These are phyloP conservation scores for Opisthograptis luteolata DNA, from an alignment of 2,888 invertebrate species.

Conservation along the genomic window DNA sequence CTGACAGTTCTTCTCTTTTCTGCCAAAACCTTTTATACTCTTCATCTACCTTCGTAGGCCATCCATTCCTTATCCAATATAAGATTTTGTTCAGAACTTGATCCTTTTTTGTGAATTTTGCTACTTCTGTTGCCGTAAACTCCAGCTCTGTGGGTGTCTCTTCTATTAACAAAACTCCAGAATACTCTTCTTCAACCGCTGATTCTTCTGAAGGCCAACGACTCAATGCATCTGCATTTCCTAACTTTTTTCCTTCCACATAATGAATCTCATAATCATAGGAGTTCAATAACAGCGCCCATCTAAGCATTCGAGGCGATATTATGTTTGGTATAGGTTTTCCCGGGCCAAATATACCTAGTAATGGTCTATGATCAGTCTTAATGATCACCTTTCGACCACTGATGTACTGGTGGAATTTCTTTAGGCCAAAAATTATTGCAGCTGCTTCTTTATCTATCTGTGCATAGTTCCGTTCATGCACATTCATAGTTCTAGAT, in stretches of 20 bases:
- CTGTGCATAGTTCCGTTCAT: no score
- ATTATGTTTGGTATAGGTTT: slow-evolving; percentile 11
- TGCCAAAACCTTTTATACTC: no score
- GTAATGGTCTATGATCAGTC: slow-evolving; percentile 30
- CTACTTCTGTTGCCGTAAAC: no score
- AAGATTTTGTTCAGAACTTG: no score
- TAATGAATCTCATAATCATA: slow-evolving; percentile 7
- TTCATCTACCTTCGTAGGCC: no score
- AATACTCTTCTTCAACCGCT: no score
- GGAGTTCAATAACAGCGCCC: slow-evolving; percentile 2
- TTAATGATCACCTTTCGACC: slow-evolving; percentile 22
- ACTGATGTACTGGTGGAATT: slow-evolving; percentile 23
- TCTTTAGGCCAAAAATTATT: slow-evolving; percentile 34
- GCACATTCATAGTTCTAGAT: no score
- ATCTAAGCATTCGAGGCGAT: slow-evolving; percentile 14
- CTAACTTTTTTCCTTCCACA: slow-evolving; percentile 13
- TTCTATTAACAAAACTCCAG: no score
- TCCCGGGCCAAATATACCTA: slow-evolving; percentile 13
- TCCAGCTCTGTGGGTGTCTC: no score
- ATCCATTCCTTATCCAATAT: no score
- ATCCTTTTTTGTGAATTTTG: no score
- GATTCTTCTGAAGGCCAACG: slow-evolving; percentile 8
- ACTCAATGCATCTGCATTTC: slow-evolving; percentile 19
- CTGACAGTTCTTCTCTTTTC: no score
- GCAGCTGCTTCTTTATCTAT: slow-evolving; percentile 39